These are phyloP conservation scores for Neopipo cinnamomea DNA, from an alignment of 2,113 vertebrate species.

Conservation along the genomic window DNA sequence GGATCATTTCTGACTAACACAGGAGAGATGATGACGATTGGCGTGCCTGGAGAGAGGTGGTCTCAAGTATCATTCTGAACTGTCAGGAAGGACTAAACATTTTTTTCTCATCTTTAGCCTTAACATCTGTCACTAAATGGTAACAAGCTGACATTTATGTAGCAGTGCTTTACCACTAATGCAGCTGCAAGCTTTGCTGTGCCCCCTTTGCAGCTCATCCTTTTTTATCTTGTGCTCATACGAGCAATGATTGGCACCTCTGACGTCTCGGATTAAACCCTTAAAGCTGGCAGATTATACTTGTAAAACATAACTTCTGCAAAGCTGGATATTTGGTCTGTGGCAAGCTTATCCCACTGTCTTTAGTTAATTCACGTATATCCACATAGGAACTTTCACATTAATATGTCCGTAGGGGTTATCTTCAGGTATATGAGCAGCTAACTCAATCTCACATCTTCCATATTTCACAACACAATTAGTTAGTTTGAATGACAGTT, in stretches of 20 bases:
- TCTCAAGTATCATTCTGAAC: neutral
- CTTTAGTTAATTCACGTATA: neutral
- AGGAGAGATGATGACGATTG: neutral
- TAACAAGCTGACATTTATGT: neutral
- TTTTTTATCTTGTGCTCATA: conserved; percentile 5
- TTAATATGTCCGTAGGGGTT: neutral
- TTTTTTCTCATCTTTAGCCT: neutral
- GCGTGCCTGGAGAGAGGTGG: neutral
- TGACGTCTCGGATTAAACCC: conserved; percentile 10
- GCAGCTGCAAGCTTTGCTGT: neutral
- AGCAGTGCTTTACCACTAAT: neutral
- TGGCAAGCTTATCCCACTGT: neutral
- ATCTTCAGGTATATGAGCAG: neutral
- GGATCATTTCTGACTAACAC: neutral
- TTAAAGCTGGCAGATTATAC: neutral
- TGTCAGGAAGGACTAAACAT: neutral
- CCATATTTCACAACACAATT: neutral
- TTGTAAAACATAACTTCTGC: neutral
- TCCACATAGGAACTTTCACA: neutral
- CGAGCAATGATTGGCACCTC: neutral
- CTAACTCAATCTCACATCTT: neutral
- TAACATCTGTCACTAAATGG: neutral
- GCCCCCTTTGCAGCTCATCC: neutral
- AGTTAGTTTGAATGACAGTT: neutral
- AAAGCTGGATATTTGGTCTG: neutral